Evolutionary conservation across 2,888 invertebrate genomes (phyloP).

Genomic region (Stenotaenia linearis): DNA sequence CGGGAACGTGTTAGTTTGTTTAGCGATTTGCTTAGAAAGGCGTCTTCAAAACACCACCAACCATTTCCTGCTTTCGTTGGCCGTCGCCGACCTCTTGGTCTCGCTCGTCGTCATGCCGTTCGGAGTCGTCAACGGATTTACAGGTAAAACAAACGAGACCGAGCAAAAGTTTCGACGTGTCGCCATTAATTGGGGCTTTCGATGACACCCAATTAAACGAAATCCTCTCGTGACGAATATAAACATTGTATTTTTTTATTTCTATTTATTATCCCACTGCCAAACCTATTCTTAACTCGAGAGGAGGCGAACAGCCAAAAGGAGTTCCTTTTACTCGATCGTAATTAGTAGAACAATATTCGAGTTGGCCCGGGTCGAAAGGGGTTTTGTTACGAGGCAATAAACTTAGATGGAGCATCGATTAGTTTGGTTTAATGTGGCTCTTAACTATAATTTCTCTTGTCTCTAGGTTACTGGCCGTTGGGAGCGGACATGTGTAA

Average conservation of each 20-base stretch:
- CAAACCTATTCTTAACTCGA: conserved; percentile 13
- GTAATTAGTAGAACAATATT: background rate
- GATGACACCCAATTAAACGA: background rate
- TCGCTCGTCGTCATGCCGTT: conserved; percentile 93
- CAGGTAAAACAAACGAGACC: conserved; percentile 70
- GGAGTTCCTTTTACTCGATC: background rate
- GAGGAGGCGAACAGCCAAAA: background rate
- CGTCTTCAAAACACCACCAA: conserved; percentile 91
- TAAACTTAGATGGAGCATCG: background rate
- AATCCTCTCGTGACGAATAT: background rate
- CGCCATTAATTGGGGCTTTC: background rate
- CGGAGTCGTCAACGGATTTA: conserved; percentile 85
- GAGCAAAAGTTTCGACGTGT: no score
- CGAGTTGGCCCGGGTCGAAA: background rate
- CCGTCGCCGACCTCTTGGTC: conserved; percentile 87
- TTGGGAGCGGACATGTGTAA: conserved; percentile 55
- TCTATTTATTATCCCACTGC: background rate
- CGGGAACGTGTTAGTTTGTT: conserved; percentile 87
- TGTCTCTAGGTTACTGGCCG: conserved; percentile 77
- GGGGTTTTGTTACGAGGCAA: background rate
- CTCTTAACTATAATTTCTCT: background rate
- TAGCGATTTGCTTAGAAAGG: conserved; percentile 84
- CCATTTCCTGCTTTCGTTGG: conserved; percentile 87
- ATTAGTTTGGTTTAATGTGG: background rate
- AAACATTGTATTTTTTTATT: background rate